These are phyloP conservation scores for Zonitis immaculata DNA, from an alignment of 2,888 invertebrate genomes.

Conservation along the genomic window DNA sequence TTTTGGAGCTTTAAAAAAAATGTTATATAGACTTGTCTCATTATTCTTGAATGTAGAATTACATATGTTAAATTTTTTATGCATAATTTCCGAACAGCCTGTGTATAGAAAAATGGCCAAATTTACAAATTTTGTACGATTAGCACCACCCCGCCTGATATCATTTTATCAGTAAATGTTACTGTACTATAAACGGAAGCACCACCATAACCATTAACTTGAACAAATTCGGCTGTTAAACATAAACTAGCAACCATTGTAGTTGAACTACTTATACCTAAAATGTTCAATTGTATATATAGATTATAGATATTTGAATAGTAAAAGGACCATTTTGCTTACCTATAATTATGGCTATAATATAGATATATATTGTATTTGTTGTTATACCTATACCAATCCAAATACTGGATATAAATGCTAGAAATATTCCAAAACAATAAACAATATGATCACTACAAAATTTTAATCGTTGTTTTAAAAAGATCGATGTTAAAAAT, in stretches of 20 bases:
- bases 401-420: conserved; percentile 57
- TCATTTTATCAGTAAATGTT: conserved; percentile 88
- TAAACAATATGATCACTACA: conserved; percentile 65
- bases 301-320: too few species aligned
- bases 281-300: too few species aligned
- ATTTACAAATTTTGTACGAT: conserved; percentile 73
- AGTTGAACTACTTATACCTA: conserved; percentile 77
- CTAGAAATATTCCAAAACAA: conserved; percentile 59
- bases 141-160: conserved; percentile 83
- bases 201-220: conserved; percentile 77
- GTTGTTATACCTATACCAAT: conserved; percentile 43
- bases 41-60: too few species aligned
- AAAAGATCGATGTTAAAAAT: conserved; percentile 68
- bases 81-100: too few species aligned
- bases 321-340: too few species aligned
- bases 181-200: conserved; percentile 91
- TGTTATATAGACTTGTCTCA: too few species aligned
- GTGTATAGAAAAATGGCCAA: background rate
- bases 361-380: conserved; percentile 33
- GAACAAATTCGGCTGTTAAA: conserved; percentile 85
- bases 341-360: conserved; percentile 54
- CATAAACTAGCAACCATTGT: conserved; percentile 85
- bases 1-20: too few species aligned
- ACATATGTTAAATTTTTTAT: too few species aligned
- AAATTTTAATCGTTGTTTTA: conserved; percentile 62